Evolutionary conservation across 2,113 vertebrate genomes (phyloP).

Genomic region (Burhinus oedicnemus): DNA sequence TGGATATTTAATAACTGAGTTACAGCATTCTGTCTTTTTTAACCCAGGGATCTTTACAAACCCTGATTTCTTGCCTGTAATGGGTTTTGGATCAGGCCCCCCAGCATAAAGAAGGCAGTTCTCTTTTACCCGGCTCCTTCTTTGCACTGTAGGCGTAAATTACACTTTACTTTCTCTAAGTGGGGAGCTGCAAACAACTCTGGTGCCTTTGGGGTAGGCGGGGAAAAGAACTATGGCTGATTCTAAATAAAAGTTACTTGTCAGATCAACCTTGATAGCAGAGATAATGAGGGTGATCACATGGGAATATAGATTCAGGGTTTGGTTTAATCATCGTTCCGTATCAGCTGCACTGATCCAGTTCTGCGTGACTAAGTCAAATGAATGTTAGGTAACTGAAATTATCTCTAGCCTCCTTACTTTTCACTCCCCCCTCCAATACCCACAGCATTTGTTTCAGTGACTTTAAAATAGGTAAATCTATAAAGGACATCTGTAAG

Average conservation of each 20-base stretch:
- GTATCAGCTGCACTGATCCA: constrained; percentile 6
- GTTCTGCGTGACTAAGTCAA: constrained; percentile 58
- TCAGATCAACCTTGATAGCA: constrained; percentile 68
- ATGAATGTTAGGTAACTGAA: constrained; percentile 51
- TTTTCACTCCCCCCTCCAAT: background rate
- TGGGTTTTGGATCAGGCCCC: background rate
- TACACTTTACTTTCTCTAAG: background rate
- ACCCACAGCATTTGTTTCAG: background rate
- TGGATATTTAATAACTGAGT: background rate
- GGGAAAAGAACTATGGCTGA: constrained; percentile 15
- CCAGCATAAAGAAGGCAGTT: background rate
- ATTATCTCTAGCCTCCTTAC: background rate
- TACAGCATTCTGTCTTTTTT: background rate
- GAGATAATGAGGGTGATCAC: constrained; percentile 63
- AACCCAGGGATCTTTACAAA: background rate
- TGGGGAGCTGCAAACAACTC: constrained; percentile 1
- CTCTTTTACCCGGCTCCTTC: background rate
- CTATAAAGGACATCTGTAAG: background rate
- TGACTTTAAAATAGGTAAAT: background rate
- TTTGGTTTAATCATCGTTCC: constrained; percentile 57
- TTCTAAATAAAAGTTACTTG: constrained; percentile 68
- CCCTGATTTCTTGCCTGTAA: background rate
- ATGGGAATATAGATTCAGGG: constrained; percentile 44
- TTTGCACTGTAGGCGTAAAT: background rate
- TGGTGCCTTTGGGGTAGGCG: background rate